A percentile compares a stretch with the other conserved stretches of the same genome.
Evolutionary conservation across 2,888 invertebrate genomes (phyloP).

Genomic region (Dromius quadrimaculatus): DNA sequence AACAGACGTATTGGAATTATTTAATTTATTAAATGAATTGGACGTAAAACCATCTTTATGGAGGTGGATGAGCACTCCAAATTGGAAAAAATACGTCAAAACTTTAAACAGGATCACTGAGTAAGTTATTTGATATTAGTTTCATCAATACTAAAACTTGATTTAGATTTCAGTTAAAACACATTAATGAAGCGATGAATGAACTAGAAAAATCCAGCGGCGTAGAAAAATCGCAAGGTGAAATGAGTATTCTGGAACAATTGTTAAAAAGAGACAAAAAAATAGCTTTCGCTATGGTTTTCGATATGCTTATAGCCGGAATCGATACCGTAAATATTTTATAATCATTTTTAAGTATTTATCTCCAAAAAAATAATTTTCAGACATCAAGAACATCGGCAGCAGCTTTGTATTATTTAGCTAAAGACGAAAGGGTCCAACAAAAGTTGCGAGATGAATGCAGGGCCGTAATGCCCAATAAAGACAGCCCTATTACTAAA

Average conservation of each 20-base stretch:
- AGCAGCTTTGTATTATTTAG: conserved; percentile 66
- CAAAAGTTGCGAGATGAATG: conserved; percentile 65
- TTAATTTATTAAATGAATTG: conserved; percentile 60
- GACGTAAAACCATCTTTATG: conserved; percentile 63
- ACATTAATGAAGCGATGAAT: conserved; percentile 59
- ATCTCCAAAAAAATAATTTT: conserved; percentile 33
- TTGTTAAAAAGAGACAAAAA: conserved; percentile 72
- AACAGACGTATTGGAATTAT: conserved; percentile 59
- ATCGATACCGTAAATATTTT: conserved; percentile 75
- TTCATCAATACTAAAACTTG: not conserved
- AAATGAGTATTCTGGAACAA: conserved; percentile 75
- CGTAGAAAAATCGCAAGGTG: conserved; percentile 64
- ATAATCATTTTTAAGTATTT: conserved; percentile 38
- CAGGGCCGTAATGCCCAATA: conserved; percentile 57
- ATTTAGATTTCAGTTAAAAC: conserved; percentile 59
- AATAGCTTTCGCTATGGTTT: conserved; percentile 75
- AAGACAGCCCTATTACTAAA: conserved; percentile 61
- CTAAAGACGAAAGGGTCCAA: conserved; percentile 66
- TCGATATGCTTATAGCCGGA: conserved; percentile 79
- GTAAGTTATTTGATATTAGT: conserved; percentile 62
- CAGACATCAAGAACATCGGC: conserved; percentile 67
- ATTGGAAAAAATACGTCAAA: conserved; percentile 61
- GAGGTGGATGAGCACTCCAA: conserved; percentile 60
- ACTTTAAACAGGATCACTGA: conserved; percentile 65
- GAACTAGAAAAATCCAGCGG: conserved; percentile 59